Conservation (phyloP, 2,797 vertebrate species). For the Spinus pinus region DNA sequence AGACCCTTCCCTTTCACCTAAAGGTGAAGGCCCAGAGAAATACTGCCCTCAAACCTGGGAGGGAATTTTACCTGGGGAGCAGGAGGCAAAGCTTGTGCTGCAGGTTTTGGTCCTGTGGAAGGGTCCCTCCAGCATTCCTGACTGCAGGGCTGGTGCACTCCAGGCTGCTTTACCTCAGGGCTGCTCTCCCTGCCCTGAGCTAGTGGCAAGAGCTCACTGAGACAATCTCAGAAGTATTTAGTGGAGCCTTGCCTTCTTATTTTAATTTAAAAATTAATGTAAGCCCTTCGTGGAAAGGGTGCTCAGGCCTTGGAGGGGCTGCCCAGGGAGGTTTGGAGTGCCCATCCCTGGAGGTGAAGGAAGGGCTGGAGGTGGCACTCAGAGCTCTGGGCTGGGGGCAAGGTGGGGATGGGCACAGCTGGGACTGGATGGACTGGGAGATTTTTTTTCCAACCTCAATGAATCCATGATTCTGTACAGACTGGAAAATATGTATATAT, state of each 20-base stretch:
- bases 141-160: background rate
- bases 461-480: background rate
- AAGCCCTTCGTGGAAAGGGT: background rate
- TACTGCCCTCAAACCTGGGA: background rate
- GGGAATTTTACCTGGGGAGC: background rate
- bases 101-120: background rate
- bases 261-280: background rate
- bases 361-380: background rate
- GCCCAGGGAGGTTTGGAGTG: background rate
- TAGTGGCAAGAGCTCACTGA: background rate
- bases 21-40: background rate
- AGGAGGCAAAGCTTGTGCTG: background rate
- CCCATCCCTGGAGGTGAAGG: background rate
- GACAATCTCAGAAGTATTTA: background rate
- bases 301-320: background rate
- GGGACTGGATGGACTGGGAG: accelerated
- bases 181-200: background rate
- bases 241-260: background rate
- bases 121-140: background rate
- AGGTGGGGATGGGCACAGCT: accelerated
- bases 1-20: background rate
- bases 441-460: background rate
- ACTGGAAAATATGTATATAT: background rate
- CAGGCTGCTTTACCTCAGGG: background rate
- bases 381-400: background rate